These are phyloP conservation scores for Lacerta viridis DNA, from an alignment of 2,797 vertebrate genomes.

Conservation along the genomic window DNA sequence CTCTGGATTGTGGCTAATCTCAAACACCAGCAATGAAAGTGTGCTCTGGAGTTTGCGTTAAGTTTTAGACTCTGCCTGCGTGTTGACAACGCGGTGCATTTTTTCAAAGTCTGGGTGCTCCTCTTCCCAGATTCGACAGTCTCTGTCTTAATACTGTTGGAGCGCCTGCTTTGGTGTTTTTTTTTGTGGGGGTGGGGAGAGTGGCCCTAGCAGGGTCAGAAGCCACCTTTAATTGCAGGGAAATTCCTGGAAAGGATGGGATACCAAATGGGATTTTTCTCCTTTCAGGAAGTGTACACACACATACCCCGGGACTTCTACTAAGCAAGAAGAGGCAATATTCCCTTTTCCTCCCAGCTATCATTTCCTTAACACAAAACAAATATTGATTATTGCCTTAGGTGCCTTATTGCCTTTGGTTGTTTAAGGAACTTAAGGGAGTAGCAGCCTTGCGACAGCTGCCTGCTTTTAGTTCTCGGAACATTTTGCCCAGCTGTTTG, in stretches of 20 bases:
- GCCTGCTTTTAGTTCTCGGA: neutral
- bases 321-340: neutral
- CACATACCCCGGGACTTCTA: fast-evolving
- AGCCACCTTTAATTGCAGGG: neutral
- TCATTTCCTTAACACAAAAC: slow-evolving; percentile 29
- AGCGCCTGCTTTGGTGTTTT: too few relatives aligned
- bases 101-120: neutral
- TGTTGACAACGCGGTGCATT: too few relatives aligned
- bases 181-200: neutral
- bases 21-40: too few relatives aligned
- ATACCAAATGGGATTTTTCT: neutral
- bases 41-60: too few relatives aligned
- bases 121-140: too few relatives aligned
- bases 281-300: slow-evolving; percentile 7
- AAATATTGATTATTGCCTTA: slow-evolving; percentile 22
- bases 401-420: slow-evolving; percentile 21
- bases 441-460: neutral
- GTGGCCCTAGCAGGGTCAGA: neutral
- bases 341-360: neutral
- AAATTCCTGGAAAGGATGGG: neutral
- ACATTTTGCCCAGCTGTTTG: slow-evolving; percentile 22
- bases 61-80: too few relatives aligned
- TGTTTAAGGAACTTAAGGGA: slow-evolving; percentile 4
- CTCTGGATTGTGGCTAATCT: too few relatives aligned
- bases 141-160: too few relatives aligned